Evolutionary conservation across 1,140 invertebrate species (phyloP), one percentile per base, ranked within the genome.

Genomic region (Spodoptera frugiperda): DNA sequence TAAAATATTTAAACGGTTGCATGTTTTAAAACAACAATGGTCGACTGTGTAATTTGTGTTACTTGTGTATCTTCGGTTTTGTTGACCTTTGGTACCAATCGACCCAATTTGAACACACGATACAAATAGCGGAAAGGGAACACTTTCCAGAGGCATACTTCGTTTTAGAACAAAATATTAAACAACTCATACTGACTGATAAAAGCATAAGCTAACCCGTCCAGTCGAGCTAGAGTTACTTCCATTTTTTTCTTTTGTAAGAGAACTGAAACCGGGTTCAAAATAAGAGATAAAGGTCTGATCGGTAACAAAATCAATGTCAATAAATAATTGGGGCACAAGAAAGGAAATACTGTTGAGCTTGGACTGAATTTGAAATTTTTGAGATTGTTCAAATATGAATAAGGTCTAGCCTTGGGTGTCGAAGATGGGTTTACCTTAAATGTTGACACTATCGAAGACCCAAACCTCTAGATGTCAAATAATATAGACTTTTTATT

Each of bases 1-100:
- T 57, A 25, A 57, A 57, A 61, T 63, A 63, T 63, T 63, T 17
- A 44, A 63, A 63, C 44, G 59, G 3, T 33, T 44, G 33, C 59
- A 44, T 63, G 19, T 12, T 63, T 44, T 44, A 63, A 11, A 15
- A 63, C 59, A 63, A 63, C 59, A 61, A 39, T 59, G n/a, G 59
- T 17, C 59, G 59, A 44, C 44, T 44, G 15, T 44, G 59, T 44
- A 44, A 33, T n/a, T 59, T 33, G 33, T 63, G 14, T 63, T 44
- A 63, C 12, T 63, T 44, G 33, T 63, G 30, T 44, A 39, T 63
- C n/a, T 19, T 15, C 10, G 59, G 33, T 44, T 11, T 44, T 44
- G 33, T 44, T 63, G 33, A 44, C 33, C 33, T 33, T 2, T 44
- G 30, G 12, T 15, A 59, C 15, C 59, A 11, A 17, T 63, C 3